Evolutionary conservation across 2,113 vertebrate genomes (phyloP), one percentile per base, ranked within the genome.

Genomic region (Panthera uncia): DNA sequence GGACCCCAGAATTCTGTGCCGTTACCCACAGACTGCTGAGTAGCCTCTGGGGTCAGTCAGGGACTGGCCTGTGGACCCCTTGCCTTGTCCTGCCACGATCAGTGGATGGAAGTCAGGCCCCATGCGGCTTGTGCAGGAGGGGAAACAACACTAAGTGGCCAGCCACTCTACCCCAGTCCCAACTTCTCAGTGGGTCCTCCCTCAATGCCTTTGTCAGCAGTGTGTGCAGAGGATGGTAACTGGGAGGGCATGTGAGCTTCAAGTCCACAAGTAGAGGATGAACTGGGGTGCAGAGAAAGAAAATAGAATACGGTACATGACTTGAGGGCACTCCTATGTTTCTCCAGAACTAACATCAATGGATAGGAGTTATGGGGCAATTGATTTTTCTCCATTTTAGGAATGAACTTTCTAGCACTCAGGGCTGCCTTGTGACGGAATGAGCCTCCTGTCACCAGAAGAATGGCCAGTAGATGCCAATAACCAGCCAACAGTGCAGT

Each of bases 1-100:
- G 48, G 50, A 11, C 38, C 23, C 7, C 0, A 5, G 12, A 50
- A 33, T 68, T 88, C 73, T 31, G 27, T 68, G 18, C 3, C 1
- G 1, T 14, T 23, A 41, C 27, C 33, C n/a, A 4, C 6, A 29
- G 50, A 41, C 5, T 5, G 1, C n/a, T 2, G 4, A 2, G 13
- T 2, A 5, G 7, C 45, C 57, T 52, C 29, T 3, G 16, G 9
- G 7, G 1, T 66, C 45, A 11, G 3, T n/a, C 33, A 23, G 16
- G 25, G n/a, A 14, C 76, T 71, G n/a, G 25, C 23, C 68, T 45
- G 7, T 7, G 18, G 27, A 55, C 65, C 13, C 27, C 1, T 9
- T 9, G 48, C 55, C 19, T 61, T 36, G 19, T 55, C 69, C 63
- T 48, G 36, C 79, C 71, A 91, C 83, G 48, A 79, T n/a, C 66